phyloP scores from a whole-genome alignment of 2,113 vertebrate species.

The Sturnira hondurensis region DNA sequence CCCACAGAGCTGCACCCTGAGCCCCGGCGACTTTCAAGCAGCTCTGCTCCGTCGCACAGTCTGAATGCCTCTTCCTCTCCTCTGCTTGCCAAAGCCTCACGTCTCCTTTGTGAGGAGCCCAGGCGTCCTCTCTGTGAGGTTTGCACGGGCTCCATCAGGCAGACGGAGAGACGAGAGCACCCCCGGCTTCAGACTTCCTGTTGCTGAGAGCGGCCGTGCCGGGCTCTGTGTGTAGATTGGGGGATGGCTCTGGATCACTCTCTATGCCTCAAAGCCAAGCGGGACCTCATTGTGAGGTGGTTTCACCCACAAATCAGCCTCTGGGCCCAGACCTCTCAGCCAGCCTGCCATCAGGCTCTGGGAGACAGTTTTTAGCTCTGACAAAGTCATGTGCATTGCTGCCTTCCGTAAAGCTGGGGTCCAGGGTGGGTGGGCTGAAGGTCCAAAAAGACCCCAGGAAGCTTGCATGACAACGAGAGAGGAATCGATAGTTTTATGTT shows the following conservation, averaged over 20 bases:
- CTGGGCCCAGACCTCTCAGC: background rate
- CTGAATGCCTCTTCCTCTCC: background rate
- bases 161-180: background rate
- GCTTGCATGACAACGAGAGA: background rate
- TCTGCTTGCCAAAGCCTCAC: background rate
- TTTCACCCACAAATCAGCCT: background rate
- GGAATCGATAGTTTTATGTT: background rate
- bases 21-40: background rate
- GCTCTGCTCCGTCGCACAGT: background rate
- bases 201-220: accelerated
- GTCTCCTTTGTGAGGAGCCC: too few species aligned
- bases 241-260: background rate
- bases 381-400: background rate
- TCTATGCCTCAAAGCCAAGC: background rate
- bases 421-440: background rate
- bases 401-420: background rate
- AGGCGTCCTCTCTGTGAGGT: background rate
- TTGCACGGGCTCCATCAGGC: background rate
- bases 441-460: background rate
- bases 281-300: background rate
- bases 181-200: background rate
- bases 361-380: background rate
- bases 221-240: background rate
- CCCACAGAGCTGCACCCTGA: accelerated
- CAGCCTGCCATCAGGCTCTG: background rate